phyloP scores from a whole-genome alignment of 2,888 invertebrate species.

The Busseola fusca region DNA sequence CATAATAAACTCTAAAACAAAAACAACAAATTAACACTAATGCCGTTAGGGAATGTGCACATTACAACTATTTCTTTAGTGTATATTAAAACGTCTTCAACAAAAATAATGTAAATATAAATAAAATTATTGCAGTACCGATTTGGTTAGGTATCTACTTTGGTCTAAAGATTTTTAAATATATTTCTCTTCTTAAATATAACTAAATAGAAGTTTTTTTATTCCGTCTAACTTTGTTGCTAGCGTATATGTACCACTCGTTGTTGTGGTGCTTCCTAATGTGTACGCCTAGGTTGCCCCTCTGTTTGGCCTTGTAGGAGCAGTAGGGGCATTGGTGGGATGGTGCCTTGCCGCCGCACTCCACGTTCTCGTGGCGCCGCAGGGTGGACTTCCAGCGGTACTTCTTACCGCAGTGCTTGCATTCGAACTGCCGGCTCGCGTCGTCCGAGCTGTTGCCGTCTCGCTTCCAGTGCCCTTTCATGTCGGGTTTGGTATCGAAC shows the following conservation, averaged over 20 bases:
- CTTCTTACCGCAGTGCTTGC: slow-evolving; percentile 95
- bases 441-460: slow-evolving; percentile 83
- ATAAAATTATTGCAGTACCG: slow-evolving; percentile 87
- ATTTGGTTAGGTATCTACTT: slow-evolving; percentile 88
- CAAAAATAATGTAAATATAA: slow-evolving; percentile 83
- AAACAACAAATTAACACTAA: slow-evolving; percentile 86
- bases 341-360: slow-evolving; percentile 95
- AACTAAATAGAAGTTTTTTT: slow-evolving; percentile 80
- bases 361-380: slow-evolving; percentile 94
- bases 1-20: slow-evolving; percentile 86
- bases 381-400: slow-evolving; percentile 96
- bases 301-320: slow-evolving; percentile 93
- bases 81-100: slow-evolving; percentile 84
- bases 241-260: slow-evolving; percentile 88
- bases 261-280: slow-evolving; percentile 93
- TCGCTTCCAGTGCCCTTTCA: slow-evolving; percentile 72
- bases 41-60: slow-evolving; percentile 87
- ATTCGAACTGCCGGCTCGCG: slow-evolving; percentile 91
- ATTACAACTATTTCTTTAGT: slow-evolving; percentile 83
- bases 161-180: slow-evolving; percentile 76
- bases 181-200: slow-evolving; percentile 41
- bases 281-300: slow-evolving; percentile 94
- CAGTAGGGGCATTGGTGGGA: slow-evolving; percentile 94
- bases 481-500: slow-evolving; percentile 65
- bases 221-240: slow-evolving; percentile 84